Base-by-base conservation (phyloP, 2,113 vertebrate genomes). In the Cardinalis cardinalis region DNA sequence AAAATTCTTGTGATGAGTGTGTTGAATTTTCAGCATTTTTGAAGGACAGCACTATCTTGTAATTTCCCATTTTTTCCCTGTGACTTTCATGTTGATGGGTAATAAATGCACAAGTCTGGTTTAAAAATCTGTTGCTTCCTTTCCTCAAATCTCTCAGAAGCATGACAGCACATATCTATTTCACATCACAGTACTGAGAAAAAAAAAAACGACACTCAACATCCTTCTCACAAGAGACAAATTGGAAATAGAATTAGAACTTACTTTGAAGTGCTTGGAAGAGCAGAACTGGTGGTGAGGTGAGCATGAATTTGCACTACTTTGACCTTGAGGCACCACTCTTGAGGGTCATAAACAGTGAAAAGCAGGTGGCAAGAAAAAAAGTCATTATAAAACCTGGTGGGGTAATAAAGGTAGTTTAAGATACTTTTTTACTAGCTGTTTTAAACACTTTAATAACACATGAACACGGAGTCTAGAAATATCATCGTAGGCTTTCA, bases 171-270 rank as follows among this genome's bases (percentile, higher is more conserved):
- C 66, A 51, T 78, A 95, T 79, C 80, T 87, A 90, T 90, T 90
- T 76, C 84, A 75, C 81, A 96, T 90, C 73, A 79, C 38, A 82
- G 46, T 43, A 34, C 24, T 87, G 65, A 69, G 61, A 23, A 52
- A 84, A 92, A 84, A 92, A 84, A 81, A 84, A 87, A 76, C 43
- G 76, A 79, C 66, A 92, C 51, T 63, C 65, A 88, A 72, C 65
- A 78, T 88, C 41, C 58, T 92, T 94, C 44, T 70, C 80, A 68
- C 66, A 72, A 65, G 70, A 87, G 93, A 86, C 41, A 88, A 95
- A 94, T 65, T 88, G 69, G 75, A 95, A 94, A 94, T 69, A 78
- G 90, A 87, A 87, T 63, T 75, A 73, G 46, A 92, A 44, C 65
- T 84, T 90, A 75, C 49, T 90, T 73, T 82, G 77, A 91, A 90